Evolutionary conservation across 23 tunicate genomes (phyloP), one percentile per base, ranked within the genome.

Genomic region (Trididemnum nubilum): DNA sequence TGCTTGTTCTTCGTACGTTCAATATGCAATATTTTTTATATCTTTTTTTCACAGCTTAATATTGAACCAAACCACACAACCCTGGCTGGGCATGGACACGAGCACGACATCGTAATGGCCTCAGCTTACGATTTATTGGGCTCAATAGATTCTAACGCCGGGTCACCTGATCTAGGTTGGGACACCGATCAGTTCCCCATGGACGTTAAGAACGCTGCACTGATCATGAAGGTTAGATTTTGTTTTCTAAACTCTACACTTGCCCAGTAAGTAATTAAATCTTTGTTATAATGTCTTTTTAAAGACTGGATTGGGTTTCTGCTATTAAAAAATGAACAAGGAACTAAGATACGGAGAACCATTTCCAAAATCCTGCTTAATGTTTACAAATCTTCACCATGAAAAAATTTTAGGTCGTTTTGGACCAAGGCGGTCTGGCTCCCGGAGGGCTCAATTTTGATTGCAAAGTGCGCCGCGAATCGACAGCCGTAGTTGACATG

Each of bases 141-240:
- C 0, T 93, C 98, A 0, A 81, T 93, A 21, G 98, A 93, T 80
- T 93, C 98, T 9, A 93, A 93, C 83, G 88, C 98, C 44, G 98
- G 98, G 28, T 93, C 98, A 22, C 93, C 98, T 23, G 94, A 94
- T 70, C 81, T 94, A 26, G 98, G 98, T 25, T 94, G 94, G 94
- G 98, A 94, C 74, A 94, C 98, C 19, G 98, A 94, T 44, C 94
- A 89, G 50, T 94, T 94, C 77, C 98, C 98, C 33, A 94, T 94
- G 98, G 91, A 89, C 77, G 85, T 89, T 24, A 94, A 94, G 51
- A 86, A 92, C 50, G 98, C 98, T 2, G 64, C 98, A 2, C 72
- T 93, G 93, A 90, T 93, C 21, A 93, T 93, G 98, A 88, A 84
- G 84, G 98, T 87, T 28, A 35, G 71, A 12, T 4, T 28, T 12